Evolutionary conservation across 2,888 invertebrate genomes (phyloP).

Genomic region (Pheosia gnoma): DNA sequence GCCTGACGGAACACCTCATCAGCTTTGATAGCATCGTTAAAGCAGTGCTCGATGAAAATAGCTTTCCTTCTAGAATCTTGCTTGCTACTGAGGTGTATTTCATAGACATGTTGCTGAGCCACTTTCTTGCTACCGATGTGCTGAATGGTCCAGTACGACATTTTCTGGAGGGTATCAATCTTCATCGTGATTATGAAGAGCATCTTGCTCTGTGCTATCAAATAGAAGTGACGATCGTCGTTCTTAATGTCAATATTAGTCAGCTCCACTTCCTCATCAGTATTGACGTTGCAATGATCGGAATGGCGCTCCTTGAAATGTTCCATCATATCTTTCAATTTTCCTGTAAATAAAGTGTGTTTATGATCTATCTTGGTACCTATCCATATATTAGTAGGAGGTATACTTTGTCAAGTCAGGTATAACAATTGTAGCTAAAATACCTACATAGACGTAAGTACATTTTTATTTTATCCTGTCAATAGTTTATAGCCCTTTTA

Average conservation of each 20-base stretch:
- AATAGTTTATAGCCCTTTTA: too few relatives aligned
- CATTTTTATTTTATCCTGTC: too few relatives aligned
- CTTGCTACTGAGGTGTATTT: constrained; percentile 66
- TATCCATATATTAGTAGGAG: too few relatives aligned
- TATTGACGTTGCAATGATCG: constrained; percentile 51
- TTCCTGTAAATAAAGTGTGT: constrained; percentile 47
- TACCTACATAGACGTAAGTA: too few relatives aligned
- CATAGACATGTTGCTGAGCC: constrained; percentile 68
- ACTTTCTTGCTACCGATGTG: constrained; percentile 65
- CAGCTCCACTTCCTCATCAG: constrained; percentile 61
- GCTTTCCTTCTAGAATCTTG: constrained; percentile 61
- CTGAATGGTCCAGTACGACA: constrained; percentile 71
- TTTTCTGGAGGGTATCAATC: constrained; percentile 65
- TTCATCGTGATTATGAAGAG: constrained; percentile 69
- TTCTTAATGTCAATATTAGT: constrained; percentile 47
- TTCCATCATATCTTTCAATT: constrained; percentile 62
- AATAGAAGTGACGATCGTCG: constrained; percentile 63
- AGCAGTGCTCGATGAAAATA: constrained; percentile 68
- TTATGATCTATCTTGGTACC: too few relatives aligned
- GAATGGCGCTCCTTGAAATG: constrained; percentile 72
- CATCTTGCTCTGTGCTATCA: constrained; percentile 59
- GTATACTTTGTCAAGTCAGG: too few relatives aligned
- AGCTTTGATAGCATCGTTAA: constrained; percentile 63
- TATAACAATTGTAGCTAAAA: too few relatives aligned
- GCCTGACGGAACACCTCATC: constrained; percentile 66